Evolutionary conservation across 2,797 vertebrate genomes (phyloP).

Genomic region (Peromyscus attwateri): DNA sequence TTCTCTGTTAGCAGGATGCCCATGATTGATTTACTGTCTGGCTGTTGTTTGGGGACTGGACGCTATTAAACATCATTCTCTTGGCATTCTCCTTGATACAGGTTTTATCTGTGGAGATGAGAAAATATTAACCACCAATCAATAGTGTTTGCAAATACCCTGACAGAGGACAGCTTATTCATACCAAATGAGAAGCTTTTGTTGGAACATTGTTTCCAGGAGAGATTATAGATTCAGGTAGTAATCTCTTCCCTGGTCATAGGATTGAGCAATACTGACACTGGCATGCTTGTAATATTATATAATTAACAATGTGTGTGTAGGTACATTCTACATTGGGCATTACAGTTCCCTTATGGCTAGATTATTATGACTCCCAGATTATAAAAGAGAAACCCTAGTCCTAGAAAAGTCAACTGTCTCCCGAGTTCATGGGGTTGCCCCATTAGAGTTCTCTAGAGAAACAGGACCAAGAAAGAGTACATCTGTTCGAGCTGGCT

Average conservation of each 20-base stretch:
- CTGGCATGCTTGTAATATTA: neutral
- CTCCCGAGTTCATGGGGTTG: neutral
- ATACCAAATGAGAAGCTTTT: neutral
- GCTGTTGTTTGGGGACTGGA: neutral
- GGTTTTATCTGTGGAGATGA: neutral
- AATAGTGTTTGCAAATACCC: neutral
- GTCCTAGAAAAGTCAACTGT: neutral
- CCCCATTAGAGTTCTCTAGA: neutral
- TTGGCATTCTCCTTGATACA: neutral
- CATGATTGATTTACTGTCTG: conserved; percentile 16
- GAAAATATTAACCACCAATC: neutral
- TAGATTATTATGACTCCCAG: neutral
- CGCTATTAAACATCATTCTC: neutral
- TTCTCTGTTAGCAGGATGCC: neutral
- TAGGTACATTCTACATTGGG: neutral
- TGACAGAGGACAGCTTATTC: neutral
- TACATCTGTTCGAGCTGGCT: neutral
- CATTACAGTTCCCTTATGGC: neutral
- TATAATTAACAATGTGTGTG: neutral
- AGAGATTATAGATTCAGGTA: neutral
- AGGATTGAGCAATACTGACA: neutral
- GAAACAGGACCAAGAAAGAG: neutral
- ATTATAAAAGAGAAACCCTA: neutral
- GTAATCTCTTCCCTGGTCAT: neutral
- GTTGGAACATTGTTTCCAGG: neutral